A percentile compares a stretch with the other conserved stretches of the same genome.
These are phyloP conservation scores for Stenodema calcarata DNA, from an alignment of 2,888 invertebrate genomes.

Conservation along the genomic window DNA sequence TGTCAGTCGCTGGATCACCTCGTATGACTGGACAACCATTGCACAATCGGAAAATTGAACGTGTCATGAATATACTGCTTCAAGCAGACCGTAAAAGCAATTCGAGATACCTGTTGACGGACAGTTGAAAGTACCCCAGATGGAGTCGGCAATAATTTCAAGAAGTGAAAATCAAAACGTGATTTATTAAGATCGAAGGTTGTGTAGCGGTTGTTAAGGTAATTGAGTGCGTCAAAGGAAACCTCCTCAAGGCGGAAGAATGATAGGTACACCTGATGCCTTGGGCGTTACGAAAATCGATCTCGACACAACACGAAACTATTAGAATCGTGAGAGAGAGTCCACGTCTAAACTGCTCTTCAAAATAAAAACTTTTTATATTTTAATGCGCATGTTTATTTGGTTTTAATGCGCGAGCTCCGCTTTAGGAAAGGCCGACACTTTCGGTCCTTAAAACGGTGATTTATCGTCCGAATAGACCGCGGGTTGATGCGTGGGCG, in stretches of 20 bases:
- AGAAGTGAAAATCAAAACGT: background rate
- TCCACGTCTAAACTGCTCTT: background rate
- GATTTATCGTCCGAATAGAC: background rate
- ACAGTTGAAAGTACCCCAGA: background rate
- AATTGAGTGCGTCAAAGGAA: slow-evolving; percentile 6
- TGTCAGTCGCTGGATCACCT: no score
- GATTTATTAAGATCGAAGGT: background rate
- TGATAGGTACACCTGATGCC: slow-evolving; percentile 3
- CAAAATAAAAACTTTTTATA: background rate
- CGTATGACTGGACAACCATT: no score
- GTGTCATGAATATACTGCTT: no score
- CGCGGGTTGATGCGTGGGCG: background rate
- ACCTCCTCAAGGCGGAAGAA: background rate
- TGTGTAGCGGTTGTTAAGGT: background rate
- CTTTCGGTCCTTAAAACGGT: background rate
- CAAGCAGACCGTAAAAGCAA: no score
- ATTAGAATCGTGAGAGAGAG: slow-evolving; percentile 37
- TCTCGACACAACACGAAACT: slow-evolving; percentile 22
- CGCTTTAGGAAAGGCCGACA: background rate
- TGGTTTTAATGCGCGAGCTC: background rate
- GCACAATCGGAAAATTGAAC: no score
- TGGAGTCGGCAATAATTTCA: background rate
- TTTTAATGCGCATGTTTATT: slow-evolving; percentile 10
- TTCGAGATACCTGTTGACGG: background rate
- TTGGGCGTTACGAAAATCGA: background rate